Evolutionary conservation across 2,113 vertebrate genomes (phyloP).

Genomic region (Nothoprocta perdicaria): DNA sequence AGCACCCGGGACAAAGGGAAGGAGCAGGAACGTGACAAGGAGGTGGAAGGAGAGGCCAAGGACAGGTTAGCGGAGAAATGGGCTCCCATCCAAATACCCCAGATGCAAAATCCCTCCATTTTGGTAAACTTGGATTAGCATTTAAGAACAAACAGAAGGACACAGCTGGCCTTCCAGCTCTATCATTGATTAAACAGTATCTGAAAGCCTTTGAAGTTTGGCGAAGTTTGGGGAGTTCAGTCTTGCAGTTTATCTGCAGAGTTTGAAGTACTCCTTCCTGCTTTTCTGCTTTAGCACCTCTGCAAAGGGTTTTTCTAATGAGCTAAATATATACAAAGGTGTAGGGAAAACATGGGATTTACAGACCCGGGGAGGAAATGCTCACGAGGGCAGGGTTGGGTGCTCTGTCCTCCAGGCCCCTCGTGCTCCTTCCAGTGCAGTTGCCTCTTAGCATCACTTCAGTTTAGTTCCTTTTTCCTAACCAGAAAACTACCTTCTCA

Average conservation of each 20-base stretch:
- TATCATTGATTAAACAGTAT: constrained; percentile 65
- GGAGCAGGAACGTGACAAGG: neutral
- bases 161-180: constrained; percentile 60
- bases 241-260: constrained; percentile 41
- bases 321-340: constrained; percentile 55
- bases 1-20: neutral
- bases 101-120: constrained; percentile 65
- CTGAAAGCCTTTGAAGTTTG: constrained; percentile 64
- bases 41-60: constrained; percentile 60
- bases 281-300: constrained; percentile 61
- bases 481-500: neutral
- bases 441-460: neutral
- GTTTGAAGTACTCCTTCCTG: constrained; percentile 58
- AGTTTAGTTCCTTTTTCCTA: neutral
- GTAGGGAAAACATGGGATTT: constrained; percentile 37
- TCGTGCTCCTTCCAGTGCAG: neutral
- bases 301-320: constrained; percentile 13
- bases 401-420: neutral
- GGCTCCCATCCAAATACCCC: constrained; percentile 40
- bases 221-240: constrained; percentile 58
- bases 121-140: constrained; percentile 74
- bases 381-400: neutral
- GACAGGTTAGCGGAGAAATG: constrained; percentile 56
- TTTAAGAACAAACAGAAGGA: constrained; percentile 71
- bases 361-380: neutral